phyloP scores from a whole-genome alignment of 1,140 invertebrate genomes.

The Lepidostoma basale region DNA sequence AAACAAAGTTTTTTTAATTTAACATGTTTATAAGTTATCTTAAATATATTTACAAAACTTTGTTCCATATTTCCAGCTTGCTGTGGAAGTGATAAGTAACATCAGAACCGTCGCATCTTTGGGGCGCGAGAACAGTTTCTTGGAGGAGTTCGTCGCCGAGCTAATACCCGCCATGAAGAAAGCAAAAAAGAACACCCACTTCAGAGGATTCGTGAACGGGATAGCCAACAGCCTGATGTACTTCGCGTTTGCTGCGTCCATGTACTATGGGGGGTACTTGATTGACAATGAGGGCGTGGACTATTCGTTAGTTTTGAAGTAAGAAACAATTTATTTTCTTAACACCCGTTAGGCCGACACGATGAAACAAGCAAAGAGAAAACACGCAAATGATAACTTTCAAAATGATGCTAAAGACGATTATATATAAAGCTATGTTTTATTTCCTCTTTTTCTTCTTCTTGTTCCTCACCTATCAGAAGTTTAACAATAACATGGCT shows the following conservation, averaged over 20 bases:
- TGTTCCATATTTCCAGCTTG: conserved; percentile 60
- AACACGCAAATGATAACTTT: too few relatives aligned
- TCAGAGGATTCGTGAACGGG: conserved; percentile 71
- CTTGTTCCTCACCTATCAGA: too few relatives aligned
- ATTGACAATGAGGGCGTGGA: conserved; percentile 65
- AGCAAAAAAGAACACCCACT: conserved; percentile 64
- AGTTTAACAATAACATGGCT: too few relatives aligned
- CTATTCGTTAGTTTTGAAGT: conserved; percentile 74
- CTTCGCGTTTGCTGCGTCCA: conserved; percentile 74
- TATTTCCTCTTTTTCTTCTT: too few relatives aligned
- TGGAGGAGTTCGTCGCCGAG: conserved; percentile 64
- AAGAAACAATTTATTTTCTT: conserved; percentile 37
- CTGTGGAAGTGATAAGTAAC: conserved; percentile 80
- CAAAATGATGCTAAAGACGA: too few relatives aligned
- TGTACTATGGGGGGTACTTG: conserved; percentile 76
- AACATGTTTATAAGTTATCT: too few relatives aligned
- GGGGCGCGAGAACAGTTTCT: conserved; percentile 71
- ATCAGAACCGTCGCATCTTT: conserved; percentile 79
- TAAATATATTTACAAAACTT: too few relatives aligned
- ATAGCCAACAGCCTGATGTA: conserved; percentile 74
- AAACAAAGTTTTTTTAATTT: too few relatives aligned
- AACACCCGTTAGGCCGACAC: too few relatives aligned
- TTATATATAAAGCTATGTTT: too few relatives aligned
- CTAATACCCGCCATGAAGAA: conserved; percentile 61
- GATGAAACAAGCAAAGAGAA: too few relatives aligned